Percentiles rank a stretch among this genome's conserved stretches.
These are phyloP conservation scores for Pterophyllum scalare DNA, from an alignment of 2,113 vertebrate species.

Conservation along the genomic window DNA sequence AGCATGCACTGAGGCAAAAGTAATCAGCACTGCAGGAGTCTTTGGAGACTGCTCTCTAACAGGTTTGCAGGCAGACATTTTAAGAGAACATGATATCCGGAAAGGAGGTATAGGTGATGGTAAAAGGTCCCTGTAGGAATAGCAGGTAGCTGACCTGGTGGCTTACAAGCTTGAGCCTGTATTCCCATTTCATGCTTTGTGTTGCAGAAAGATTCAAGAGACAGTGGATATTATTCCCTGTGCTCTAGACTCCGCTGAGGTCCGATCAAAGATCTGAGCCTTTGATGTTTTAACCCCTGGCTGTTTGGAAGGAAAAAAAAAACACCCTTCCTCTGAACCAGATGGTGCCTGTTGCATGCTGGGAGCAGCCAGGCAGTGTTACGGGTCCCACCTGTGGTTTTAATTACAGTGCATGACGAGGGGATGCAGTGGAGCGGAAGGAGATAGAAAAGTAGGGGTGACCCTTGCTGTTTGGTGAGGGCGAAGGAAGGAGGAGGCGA, in stretches of 20 bases:
- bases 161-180: constrained; percentile 46
- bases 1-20: constrained; percentile 49
- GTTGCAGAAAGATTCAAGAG: constrained; percentile 76
- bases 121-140: constrained; percentile 38
- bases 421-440: constrained; percentile 69
- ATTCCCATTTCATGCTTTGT: constrained; percentile 79
- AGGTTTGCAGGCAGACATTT: constrained; percentile 58
- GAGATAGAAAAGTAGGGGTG: constrained; percentile 64
- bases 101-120: constrained; percentile 40
- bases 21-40: constrained; percentile 69
- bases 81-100: constrained; percentile 36
- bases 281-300: constrained; percentile 84
- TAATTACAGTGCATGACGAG: constrained; percentile 81
- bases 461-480: constrained; percentile 64
- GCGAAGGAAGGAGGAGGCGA: neutral
- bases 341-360: constrained; percentile 82
- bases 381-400: constrained; percentile 82
- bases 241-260: constrained; percentile 62
- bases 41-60: constrained; percentile 57
- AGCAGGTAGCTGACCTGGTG: constrained; percentile 56
- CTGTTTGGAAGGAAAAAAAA: constrained; percentile 58
- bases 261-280: constrained; percentile 75
- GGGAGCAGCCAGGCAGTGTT: constrained; percentile 77
- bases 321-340: constrained; percentile 76
- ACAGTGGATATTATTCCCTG: constrained; percentile 69